Percentiles rank a stretch among this genome's conserved stretches.
These are phyloP conservation scores for Typhlichthys subterraneus DNA, from an alignment of 2,797 vertebrate species.

Conservation along the genomic window DNA sequence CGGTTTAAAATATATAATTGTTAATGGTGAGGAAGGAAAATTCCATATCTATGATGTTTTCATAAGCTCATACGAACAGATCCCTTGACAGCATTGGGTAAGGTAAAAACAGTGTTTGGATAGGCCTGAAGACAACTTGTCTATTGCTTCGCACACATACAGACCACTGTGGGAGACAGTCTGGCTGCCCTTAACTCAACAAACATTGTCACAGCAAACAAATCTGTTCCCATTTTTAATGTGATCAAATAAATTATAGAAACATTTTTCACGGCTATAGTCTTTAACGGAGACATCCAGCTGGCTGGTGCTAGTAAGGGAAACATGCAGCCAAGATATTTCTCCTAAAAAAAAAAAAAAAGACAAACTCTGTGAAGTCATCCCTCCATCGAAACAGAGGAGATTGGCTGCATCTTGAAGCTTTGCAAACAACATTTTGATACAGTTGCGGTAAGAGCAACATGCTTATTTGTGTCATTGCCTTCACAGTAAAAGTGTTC, in stretches of 20 bases:
- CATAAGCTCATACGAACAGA: slow-evolving; percentile 43
- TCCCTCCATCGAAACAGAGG: slow-evolving; percentile 64
- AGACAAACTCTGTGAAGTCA: slow-evolving; percentile 58
- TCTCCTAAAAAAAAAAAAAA: slow-evolving; percentile 61
- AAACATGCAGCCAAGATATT: slow-evolving; percentile 61
- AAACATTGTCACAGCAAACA: slow-evolving; percentile 80
- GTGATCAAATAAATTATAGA: slow-evolving; percentile 75
- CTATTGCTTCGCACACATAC: slow-evolving; percentile 65
- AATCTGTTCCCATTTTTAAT: slow-evolving; percentile 74
- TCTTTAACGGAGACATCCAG: slow-evolving; percentile 65
- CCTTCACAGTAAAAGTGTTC: slow-evolving; percentile 63
- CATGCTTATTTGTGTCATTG: slow-evolving; percentile 69
- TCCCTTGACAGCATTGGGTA: slow-evolving; percentile 47
- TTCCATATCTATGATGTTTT: slow-evolving; percentile 55
- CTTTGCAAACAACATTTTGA: slow-evolving; percentile 68
- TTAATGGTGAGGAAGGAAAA: slow-evolving; percentile 58
- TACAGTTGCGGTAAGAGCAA: slow-evolving; percentile 69
- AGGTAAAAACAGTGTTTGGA: slow-evolving; percentile 63
- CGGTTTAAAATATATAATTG: slow-evolving; percentile 47
- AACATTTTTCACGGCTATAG: slow-evolving; percentile 66
- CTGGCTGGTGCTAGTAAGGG: slow-evolving; percentile 52
- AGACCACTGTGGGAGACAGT: slow-evolving; percentile 66
- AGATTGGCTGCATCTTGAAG: slow-evolving; percentile 65
- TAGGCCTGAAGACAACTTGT: slow-evolving; percentile 63
- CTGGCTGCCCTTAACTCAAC: slow-evolving; percentile 71